Percentiles rank a stretch among this genome's conserved stretches.
Conservation (phyloP, 2,113 vertebrate genomes). For the Apistogramma diplotaenia region DNA sequence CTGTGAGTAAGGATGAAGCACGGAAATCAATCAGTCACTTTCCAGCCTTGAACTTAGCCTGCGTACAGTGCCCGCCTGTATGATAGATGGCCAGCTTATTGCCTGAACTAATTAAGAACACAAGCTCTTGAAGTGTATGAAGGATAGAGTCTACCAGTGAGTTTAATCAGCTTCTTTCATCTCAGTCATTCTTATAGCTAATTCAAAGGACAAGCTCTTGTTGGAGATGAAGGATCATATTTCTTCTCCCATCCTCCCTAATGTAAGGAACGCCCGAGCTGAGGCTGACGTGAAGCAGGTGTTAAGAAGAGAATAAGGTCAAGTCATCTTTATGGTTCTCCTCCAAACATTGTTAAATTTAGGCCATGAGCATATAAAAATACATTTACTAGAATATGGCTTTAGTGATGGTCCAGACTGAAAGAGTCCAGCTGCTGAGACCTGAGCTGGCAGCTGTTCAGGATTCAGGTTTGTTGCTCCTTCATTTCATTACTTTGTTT, state of each 20-base stretch:
- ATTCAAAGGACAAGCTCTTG: conserved; percentile 59
- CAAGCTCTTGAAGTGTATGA: conserved; percentile 56
- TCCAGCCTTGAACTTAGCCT: conserved; percentile 20
- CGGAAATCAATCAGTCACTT: conserved; percentile 6
- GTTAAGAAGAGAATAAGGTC: conserved; percentile 4
- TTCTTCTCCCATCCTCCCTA: conserved; percentile 29
- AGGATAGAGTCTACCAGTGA: conserved; percentile 54
- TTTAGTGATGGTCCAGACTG: neutral
- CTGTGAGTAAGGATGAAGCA: neutral
- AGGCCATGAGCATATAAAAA: neutral
- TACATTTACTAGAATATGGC: neutral
- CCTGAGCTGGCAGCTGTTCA: neutral
- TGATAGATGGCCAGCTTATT: conserved; percentile 47
- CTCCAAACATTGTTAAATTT: neutral
- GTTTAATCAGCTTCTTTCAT: conserved; percentile 61
- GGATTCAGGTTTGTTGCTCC: neutral
- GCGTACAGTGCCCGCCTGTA: conserved; percentile 5
- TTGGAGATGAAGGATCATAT: conserved; percentile 56
- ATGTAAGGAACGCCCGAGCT: conserved; percentile 1
- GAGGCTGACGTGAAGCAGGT: conserved; percentile 5
- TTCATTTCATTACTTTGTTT: neutral
- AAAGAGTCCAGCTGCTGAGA: neutral
- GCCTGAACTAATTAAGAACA: conserved; percentile 57
- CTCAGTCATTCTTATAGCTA: conserved; percentile 56
- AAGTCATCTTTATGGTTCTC: neutral